Evolutionary conservation across 2,888 invertebrate genomes (phyloP).

Genomic region (Ferdinandea cuprea): DNA sequence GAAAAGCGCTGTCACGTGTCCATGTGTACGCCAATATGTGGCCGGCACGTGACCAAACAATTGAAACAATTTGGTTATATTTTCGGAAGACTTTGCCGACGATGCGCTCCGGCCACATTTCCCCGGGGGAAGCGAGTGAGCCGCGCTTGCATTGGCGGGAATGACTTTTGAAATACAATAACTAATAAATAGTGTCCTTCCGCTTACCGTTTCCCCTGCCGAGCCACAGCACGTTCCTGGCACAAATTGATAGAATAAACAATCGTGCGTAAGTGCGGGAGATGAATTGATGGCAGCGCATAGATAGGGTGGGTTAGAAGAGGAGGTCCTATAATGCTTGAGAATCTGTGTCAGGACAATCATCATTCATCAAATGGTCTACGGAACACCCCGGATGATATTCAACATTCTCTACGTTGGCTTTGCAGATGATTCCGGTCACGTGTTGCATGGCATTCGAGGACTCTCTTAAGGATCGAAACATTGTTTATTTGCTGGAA

Average conservation of each 20-base stretch:
- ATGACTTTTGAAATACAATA: conserved; percentile 72
- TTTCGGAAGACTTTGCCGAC: conserved; percentile 65
- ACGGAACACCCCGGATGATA: conserved; percentile 58
- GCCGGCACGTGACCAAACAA: conserved; percentile 71
- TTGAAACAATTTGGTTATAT: conserved; percentile 72
- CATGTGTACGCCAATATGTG: conserved; percentile 61
- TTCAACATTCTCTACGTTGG: conserved; percentile 7
- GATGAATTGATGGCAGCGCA: conserved; percentile 28
- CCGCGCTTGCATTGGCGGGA: conserved; percentile 49
- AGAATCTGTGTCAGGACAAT: conserved; percentile 53
- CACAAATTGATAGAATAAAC: conserved; percentile 72
- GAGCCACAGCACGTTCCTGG: conserved; percentile 36
- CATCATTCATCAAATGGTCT: conserved; percentile 43
- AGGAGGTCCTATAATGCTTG: conserved; percentile 2
- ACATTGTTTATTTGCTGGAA: conserved; percentile 37
- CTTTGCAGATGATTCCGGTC: conserved; percentile 42
- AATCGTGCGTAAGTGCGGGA: conserved; percentile 37
- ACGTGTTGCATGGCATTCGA: conserved; percentile 52
- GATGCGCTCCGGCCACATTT: conserved; percentile 44
- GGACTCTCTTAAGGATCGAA: conserved; percentile 22
- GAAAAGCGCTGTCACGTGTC: conserved; percentile 71
- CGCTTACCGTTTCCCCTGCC: conserved; percentile 21
- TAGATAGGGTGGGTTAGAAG: conserved; percentile 9
- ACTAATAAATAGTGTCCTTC: conserved; percentile 75
- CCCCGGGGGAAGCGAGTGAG: conserved; percentile 39